These are phyloP conservation scores for Anser brachyrhynchus DNA, from an alignment of 2,113 vertebrate genomes.

Conservation along the genomic window DNA sequence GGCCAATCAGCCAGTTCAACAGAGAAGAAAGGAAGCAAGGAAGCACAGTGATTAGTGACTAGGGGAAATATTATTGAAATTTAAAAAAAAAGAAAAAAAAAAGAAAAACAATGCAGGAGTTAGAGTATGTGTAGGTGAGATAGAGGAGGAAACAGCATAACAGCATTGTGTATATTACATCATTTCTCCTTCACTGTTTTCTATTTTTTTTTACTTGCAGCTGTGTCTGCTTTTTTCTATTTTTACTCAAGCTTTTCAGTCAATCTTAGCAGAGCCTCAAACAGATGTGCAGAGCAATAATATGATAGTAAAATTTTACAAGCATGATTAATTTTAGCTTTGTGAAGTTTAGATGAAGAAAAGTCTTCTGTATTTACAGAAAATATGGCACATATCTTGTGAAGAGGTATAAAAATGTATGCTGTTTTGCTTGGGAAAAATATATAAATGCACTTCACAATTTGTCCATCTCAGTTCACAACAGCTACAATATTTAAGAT, in stretches of 20 bases:
- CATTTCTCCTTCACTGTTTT: not conserved
- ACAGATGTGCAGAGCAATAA: conserved; percentile 54
- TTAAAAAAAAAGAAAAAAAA: not conserved
- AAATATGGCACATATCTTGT: conserved; percentile 21
- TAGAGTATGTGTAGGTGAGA: not conserved
- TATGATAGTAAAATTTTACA: conserved; percentile 44
- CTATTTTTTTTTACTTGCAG: conserved; percentile 15
- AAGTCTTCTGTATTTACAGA: conserved; percentile 40
- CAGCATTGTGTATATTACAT: not conserved
- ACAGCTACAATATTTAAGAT: not conserved
- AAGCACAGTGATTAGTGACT: not conserved
- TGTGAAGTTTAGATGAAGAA: conserved; percentile 44
- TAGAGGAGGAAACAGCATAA: not conserved
- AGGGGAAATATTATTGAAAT: not conserved
- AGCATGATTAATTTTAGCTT: conserved; percentile 43
- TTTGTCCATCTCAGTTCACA: not conserved
- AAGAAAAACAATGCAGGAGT: not conserved
- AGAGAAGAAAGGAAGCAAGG: not conserved
- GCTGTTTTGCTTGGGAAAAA: conserved; percentile 5
- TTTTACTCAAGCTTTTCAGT: conserved; percentile 49
- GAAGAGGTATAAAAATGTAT: conserved; percentile 10
- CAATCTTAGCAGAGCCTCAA: conserved; percentile 25
- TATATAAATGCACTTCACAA: not conserved
- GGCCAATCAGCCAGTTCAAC: not conserved
- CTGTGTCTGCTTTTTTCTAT: conserved; percentile 42